Evolutionary conservation across 1,140 invertebrate species (phyloP), one percentile per base, ranked within the genome.

Genomic region (Drosophila rhopaloa): DNA sequence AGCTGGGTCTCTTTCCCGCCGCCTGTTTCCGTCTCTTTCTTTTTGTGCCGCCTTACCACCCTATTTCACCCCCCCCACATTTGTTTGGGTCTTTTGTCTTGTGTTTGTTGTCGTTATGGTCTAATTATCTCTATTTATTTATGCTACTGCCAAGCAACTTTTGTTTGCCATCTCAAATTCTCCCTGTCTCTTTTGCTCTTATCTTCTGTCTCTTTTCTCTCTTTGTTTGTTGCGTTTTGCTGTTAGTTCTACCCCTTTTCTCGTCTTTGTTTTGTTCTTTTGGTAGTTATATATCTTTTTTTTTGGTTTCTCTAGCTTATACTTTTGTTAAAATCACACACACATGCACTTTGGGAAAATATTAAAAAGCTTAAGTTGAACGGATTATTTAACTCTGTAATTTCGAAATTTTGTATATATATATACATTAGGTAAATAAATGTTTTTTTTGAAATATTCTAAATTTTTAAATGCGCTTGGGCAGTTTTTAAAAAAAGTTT

Each of bases 121-220:
- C 84, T 89, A 89, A 89, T 89, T 89, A 89, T 89, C 84, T 89
- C 84, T 84, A 89, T 89, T 89, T 89, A 89, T 89, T 89, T 89
- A 89, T 84, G 84, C 84, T 70, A 80, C 79, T 48, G 62, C 53
- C 60, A 57, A 47, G 80, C 51, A 68, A 80, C 76, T 84, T 75
- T 81, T 81, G 72, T 76, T 56, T 54, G 61, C 68, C 62, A 53
- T 79, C 60, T 71, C 46, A 35, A 38, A 56, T 29, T 29, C n/a
- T 44, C 19, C 16, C 61, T 35, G 35, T 63, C 56, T 40, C 62
- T 40, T 16, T 41, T 16, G 43, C 44, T 9, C 41, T 14, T 10
- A 16, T n/a, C 24, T 13, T 11, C 46, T 32, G 0, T 1, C 13
- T 14, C 19, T 29, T 14, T 58, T 13, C 35, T 71, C n/a, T 67